Conservation (phyloP, 2,888 invertebrate species). For the Meta bourneti region DNA sequence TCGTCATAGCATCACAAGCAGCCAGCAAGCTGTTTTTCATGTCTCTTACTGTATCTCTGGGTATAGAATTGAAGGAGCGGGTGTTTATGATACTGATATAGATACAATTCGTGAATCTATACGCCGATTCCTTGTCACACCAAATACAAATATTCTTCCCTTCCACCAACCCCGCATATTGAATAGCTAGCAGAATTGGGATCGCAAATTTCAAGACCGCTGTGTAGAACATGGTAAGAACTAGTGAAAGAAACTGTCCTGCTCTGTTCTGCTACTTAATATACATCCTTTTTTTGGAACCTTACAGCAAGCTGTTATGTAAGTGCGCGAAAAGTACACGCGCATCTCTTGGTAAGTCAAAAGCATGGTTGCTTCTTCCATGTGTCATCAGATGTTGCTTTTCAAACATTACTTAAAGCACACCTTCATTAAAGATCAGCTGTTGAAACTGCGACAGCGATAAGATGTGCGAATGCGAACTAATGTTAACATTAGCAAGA, state of each 20-base stretch:
- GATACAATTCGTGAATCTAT: constrained; percentile 23
- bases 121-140: constrained; percentile 8
- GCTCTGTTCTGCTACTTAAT: not conserved
- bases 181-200: not conserved
- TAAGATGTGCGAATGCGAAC: constrained; percentile 20
- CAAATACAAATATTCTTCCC: constrained; percentile 18
- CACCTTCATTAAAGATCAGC: constrained; percentile 18
- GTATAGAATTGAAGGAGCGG: not conserved
- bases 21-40: constrained; percentile 35
- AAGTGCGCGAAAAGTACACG: not conserved
- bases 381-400: not conserved
- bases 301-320: not conserved
- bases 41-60: not conserved
- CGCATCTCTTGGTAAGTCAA: not conserved
- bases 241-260: not conserved
- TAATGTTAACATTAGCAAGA: constrained; percentile 31
- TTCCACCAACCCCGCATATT: not conserved
- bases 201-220: not conserved
- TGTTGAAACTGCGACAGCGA: constrained; percentile 27
- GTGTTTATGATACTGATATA: not conserved
- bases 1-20: constrained; percentile 23
- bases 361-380: not conserved
- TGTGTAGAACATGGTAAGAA: not conserved
- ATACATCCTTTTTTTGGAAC: not conserved
- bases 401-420: not conserved